Evolutionary conservation across 2,888 invertebrate genomes (phyloP).

Genomic region (Odontocolon sp.): DNA sequence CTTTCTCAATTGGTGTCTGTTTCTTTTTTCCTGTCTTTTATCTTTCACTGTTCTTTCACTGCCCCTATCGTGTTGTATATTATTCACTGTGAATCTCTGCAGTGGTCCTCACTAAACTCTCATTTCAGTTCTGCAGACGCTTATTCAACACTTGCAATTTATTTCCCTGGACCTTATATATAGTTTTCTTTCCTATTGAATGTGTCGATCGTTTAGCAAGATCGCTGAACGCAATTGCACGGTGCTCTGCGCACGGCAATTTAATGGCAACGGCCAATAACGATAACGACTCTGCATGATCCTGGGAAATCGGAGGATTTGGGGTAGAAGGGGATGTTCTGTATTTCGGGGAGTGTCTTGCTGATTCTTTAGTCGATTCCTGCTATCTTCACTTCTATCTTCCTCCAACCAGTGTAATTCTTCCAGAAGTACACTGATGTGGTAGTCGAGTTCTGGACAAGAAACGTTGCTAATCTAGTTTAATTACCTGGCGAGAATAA

Average conservation of each 20-base stretch:
- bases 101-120: not conserved
- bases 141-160: conserved; percentile 4
- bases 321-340: not conserved
- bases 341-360: not conserved
- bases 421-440: too few species aligned
- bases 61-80: not conserved
- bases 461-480: conserved; percentile 8
- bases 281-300: conserved; percentile 60
- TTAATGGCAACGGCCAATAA: conserved; percentile 67
- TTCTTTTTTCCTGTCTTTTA: too few species aligned
- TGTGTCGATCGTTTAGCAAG: not conserved
- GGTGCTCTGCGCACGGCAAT: conserved; percentile 60
- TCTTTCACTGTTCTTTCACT: not conserved
- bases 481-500: conserved; percentile 27
- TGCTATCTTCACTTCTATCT: not conserved
- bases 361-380: not conserved
- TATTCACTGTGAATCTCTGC: not conserved
- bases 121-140: not conserved
- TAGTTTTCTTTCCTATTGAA: conserved; percentile 6
- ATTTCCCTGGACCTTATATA: not conserved
- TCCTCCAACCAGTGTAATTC: not conserved
- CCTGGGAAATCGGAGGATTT: conserved; percentile 21
- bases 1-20: conserved; percentile 9
- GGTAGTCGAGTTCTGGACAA: conserved; percentile 17
- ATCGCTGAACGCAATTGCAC: not conserved